Evolutionary conservation across 2,113 vertebrate genomes (phyloP), one percentile per base, ranked within the genome.

Genomic region (Pteruthius melanotis): DNA sequence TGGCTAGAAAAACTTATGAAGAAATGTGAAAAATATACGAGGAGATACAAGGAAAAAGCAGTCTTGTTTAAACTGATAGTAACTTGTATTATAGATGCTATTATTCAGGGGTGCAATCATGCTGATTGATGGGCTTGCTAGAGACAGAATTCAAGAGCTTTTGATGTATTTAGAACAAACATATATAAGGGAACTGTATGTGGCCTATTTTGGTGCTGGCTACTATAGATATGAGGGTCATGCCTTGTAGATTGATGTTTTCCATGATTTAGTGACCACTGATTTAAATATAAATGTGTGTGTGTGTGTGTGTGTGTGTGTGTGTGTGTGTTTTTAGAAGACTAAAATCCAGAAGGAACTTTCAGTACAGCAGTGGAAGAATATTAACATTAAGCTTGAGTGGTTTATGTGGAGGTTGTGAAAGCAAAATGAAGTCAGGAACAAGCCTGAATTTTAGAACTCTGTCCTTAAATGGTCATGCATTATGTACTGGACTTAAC

Each of bases 291-390:
- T 11, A 23, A 35, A 8, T 78, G 0, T 50, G 0, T 74, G 49
- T 50, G 15, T 35, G 9, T n/a, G 3, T 76, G 5, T 50, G n/a
- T n/a, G n/a, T n/a, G n/a, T 78, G 0, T 50, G 0, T 74, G 49
- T 50, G 15, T 35, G 9, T n/a, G 3, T 76, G 5, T 50, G 12
- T 59, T 7, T 56, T 7, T 10, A 53, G 3, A 59, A 60, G 18
- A 71, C 20, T 66, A n/a, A 63, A 66, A 40, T 13, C 44, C 26
- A 63, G 9, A 21, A 92, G 11, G 8, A 80, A 24, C 6, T 59
- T 27, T 9, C 10, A 59, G 11, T 37, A 16, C 13, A 33, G 9
- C 31, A 64, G 13, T 44, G 37, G 10, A 52, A 45, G 10, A 37
- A 4, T 42, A 60, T 60, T 61, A 49, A 30, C 11, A 42, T 74